Evolutionary conservation across 1,140 invertebrate genomes (phyloP).

Genomic region (Drosophila rufa): DNA sequence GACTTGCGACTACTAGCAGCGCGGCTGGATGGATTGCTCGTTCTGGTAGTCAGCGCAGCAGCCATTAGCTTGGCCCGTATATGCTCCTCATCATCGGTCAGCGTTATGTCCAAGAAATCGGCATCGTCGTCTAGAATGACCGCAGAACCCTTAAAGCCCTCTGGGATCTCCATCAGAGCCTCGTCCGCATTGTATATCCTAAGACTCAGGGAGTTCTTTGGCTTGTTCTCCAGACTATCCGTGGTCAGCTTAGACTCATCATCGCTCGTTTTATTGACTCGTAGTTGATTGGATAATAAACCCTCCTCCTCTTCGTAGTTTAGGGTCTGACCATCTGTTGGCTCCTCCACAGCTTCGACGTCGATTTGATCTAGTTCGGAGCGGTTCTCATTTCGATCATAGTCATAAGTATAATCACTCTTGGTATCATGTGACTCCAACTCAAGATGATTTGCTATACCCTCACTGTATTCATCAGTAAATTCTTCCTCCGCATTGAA

Average conservation of each 20-base stretch:
- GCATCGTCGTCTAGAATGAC: slow-evolving; percentile 40
- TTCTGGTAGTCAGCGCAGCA: slow-evolving; percentile 25
- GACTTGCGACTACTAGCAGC: slow-evolving; percentile 4
- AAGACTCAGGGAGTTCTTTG: slow-evolving; percentile 12
- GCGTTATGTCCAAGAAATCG: slow-evolving; percentile 39
- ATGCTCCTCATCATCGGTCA: slow-evolving; percentile 43
- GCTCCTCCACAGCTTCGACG: background rate
- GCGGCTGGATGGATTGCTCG: slow-evolving; percentile 18
- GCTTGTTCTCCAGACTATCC: background rate
- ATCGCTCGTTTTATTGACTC: background rate
- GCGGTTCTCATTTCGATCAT: background rate
- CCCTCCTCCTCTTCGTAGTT: background rate
- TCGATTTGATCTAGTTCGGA: background rate
- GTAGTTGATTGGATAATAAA: background rate
- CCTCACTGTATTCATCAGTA: background rate
- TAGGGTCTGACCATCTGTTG: too few species aligned
- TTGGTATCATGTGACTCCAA: background rate
- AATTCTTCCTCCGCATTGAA: background rate
- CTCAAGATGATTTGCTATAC: background rate
- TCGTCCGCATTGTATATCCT: slow-evolving; percentile 39
- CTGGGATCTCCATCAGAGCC: slow-evolving; percentile 24
- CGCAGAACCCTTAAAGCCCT: slow-evolving; percentile 8
- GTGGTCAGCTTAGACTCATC: background rate
- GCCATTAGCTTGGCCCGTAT: slow-evolving; percentile 45
- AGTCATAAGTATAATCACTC: background rate